These are phyloP conservation scores for Zapornia atra DNA, from an alignment of 2,113 vertebrate genomes.

Conservation along the genomic window DNA sequence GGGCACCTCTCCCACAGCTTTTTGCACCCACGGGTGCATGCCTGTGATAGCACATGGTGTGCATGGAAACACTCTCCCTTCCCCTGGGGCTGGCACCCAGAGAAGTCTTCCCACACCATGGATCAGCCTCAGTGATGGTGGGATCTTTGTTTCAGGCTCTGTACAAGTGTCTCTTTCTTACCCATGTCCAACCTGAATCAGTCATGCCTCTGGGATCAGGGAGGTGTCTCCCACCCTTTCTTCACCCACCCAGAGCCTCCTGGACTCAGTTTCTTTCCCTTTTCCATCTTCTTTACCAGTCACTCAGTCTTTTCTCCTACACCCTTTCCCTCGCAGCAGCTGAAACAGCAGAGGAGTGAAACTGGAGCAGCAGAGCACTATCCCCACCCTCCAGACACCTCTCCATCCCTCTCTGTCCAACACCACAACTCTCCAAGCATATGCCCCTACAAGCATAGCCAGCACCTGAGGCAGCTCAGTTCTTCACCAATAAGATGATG, in stretches of 20 bases:
- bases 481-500: neutral
- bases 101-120: neutral
- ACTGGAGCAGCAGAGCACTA: neutral
- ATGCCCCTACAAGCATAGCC: neutral
- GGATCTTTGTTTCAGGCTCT: neutral
- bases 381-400: neutral
- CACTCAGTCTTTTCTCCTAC: neutral
- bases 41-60: accelerated
- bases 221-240: neutral
- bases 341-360: neutral
- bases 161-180: neutral
- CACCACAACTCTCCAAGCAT: neutral
- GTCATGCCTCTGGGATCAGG: neutral
- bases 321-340: neutral
- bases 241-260: neutral
- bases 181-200: neutral
- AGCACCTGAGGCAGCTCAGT: neutral
- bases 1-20: neutral
- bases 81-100: accelerated
- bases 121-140: neutral
- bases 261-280: neutral
- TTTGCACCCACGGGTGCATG: neutral
- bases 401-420: neutral
- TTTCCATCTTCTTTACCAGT: neutral
- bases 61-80: neutral